These are phyloP conservation scores for Aporophyla lueneburgensis DNA, from an alignment of 2,888 invertebrate species.

Conservation along the genomic window DNA sequence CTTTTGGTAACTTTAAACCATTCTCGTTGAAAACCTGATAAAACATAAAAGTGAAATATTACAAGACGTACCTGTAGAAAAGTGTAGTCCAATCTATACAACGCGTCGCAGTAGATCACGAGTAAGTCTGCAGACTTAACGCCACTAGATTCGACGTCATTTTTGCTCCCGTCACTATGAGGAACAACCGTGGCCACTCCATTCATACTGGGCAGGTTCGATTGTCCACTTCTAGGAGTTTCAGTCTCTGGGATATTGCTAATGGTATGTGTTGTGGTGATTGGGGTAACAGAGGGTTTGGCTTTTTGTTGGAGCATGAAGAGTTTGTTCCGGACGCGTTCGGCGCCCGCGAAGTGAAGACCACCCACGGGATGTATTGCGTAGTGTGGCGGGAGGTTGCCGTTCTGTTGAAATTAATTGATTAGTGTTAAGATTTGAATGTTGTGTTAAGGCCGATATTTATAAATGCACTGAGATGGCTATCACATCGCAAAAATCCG, in stretches of 20 bases:
- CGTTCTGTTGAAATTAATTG: slow-evolving; percentile 71
- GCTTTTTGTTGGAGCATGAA: slow-evolving; percentile 69
- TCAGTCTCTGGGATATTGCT: slow-evolving; percentile 70
- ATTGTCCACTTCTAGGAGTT: slow-evolving; percentile 31
- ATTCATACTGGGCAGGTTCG: slow-evolving; percentile 14
- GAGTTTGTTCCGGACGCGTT: slow-evolving; percentile 81
- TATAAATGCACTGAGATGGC: not conserved
- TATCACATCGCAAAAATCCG: not conserved
- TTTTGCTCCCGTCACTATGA: slow-evolving; percentile 17
- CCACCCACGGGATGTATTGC: slow-evolving; percentile 83
- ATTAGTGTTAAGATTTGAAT: not conserved
- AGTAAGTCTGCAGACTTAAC: slow-evolving; percentile 76
- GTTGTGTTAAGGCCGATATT: not conserved
- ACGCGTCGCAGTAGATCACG: slow-evolving; percentile 92
- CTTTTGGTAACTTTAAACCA: not conserved
- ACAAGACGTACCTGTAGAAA: slow-evolving; percentile 91
- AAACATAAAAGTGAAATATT: no score
- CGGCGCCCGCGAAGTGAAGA: slow-evolving; percentile 86
- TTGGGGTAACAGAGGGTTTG: slow-evolving; percentile 42
- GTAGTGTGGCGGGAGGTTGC: slow-evolving; percentile 79
- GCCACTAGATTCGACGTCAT: slow-evolving; percentile 54
- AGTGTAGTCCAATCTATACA: slow-evolving; percentile 93
- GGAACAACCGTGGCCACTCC: slow-evolving; percentile 20
- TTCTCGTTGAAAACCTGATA: not conserved
- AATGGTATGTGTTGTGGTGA: slow-evolving; percentile 68